Percentiles rank a stretch among this genome's conserved stretches.
Evolutionary conservation across 2,888 invertebrate species (phyloP).

Genomic region (Acronicta aceris): DNA sequence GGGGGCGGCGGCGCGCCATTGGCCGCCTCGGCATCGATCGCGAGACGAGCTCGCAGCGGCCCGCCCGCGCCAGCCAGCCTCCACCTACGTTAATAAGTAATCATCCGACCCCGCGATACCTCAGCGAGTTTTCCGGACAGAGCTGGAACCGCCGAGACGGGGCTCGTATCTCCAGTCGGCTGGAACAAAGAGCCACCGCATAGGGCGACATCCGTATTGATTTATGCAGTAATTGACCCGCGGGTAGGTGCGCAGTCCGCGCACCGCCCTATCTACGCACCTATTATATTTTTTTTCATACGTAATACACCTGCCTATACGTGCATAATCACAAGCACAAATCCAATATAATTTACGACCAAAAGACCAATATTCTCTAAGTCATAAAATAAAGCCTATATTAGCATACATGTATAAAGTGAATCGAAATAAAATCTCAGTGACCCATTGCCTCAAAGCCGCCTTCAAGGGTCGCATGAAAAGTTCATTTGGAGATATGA

Average conservation of each 20-base stretch:
- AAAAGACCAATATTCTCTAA: background rate
- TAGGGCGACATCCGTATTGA: constrained; percentile 83
- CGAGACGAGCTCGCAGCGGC: constrained; percentile 82
- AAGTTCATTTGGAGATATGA: constrained; percentile 72
- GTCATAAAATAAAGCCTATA: constrained; percentile 35
- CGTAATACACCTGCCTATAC: constrained; percentile 55
- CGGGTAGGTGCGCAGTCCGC: constrained; percentile 80
- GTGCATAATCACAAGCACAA: constrained; percentile 38
- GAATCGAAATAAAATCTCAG: constrained; percentile 53
- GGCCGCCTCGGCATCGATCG: constrained; percentile 88
- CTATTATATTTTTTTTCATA: constrained; percentile 72
- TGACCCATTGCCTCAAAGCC: constrained; percentile 71
- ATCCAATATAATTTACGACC: constrained; percentile 1
- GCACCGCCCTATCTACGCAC: constrained; percentile 73
- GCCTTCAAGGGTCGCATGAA: constrained; percentile 65
- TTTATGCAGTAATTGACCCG: constrained; percentile 86
- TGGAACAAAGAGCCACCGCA: constrained; percentile 85
- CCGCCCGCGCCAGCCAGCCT: constrained; percentile 87
- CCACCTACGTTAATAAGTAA: constrained; percentile 90
- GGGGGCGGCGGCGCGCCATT: constrained; percentile 87
- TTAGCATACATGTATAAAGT: constrained; percentile 15
- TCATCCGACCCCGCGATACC: constrained; percentile 88
- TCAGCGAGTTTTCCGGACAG: constrained; percentile 87
- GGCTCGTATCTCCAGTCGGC: constrained; percentile 83
- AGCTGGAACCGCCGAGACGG: constrained; percentile 84